Evolutionary conservation across 2,113 vertebrate species (phyloP), one percentile per base, ranked within the genome.

Genomic region (Atherinomorus stipes): DNA sequence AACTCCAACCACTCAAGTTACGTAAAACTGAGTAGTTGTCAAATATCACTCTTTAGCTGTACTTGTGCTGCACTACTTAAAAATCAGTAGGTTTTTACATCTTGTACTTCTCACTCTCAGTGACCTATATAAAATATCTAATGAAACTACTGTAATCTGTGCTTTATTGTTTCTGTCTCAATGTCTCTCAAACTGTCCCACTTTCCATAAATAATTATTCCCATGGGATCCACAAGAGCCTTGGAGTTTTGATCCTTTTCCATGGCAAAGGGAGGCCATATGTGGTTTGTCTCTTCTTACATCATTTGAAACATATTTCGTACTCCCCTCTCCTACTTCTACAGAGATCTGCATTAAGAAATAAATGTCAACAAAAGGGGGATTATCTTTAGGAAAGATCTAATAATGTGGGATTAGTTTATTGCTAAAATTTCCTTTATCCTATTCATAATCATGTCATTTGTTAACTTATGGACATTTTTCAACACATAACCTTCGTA

Each of bases 191-290:
- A 90, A 86, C 51, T 81, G 82, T 70, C 86, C 87, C 79, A 85
- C 86, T 87, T 91, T 85, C 84, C 86, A 80, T 71, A 87, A 85
- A 90, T 86, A 84, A 86, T 75, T 25, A 71, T 71, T 87, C 89
- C 86, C 78, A 63, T 19, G 74, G 64, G 80, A 72, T 51, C 40
- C n/a, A 0, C 28, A 22, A 44, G 49, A 86, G 16, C 21, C 19
- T 10, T 37, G 52, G 64, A 74, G 80, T 76, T 71, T 69, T 66
- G 47, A 71, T 78, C 60, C 28, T 54, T 65, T 71, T 85, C 71
- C 67, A 68, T 25, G 40, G 82, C 87, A 81, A 85, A 81, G 73
- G 81, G 85, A 84, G 74, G 81, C 84, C 88, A 90, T 74, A 85
- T 89, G 91, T 87, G 82, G 67, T 76, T 82, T 10, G 26, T 83